Conservation (phyloP, 1,140 invertebrate species). For the Drosophila yakuba region DNA sequence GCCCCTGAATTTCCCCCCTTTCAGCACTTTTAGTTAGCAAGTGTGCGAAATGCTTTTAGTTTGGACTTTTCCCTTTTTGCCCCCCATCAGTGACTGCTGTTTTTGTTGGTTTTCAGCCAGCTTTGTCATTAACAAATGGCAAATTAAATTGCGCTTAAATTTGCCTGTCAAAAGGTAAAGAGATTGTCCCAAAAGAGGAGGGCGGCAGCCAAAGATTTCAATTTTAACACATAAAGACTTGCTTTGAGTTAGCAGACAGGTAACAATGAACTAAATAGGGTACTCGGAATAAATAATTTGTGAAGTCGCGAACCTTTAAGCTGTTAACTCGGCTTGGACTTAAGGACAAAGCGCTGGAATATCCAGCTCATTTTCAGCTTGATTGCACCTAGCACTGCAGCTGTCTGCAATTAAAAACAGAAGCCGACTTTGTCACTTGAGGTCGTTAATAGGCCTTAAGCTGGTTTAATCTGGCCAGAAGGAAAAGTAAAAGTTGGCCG, state of each 20-base stretch:
- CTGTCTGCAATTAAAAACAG: slow-evolving; percentile 43
- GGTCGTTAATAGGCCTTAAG: slow-evolving; percentile 40
- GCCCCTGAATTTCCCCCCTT: neutral
- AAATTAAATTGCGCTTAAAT: slow-evolving; percentile 79
- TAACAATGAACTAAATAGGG: no score
- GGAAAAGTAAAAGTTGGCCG: slow-evolving; percentile 36
- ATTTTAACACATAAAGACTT: no score
- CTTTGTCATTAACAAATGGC: slow-evolving; percentile 74
- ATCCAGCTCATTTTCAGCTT: slow-evolving; percentile 29
- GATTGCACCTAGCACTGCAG: slow-evolving; percentile 37
- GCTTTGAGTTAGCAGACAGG: no score
- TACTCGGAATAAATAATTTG: no score
- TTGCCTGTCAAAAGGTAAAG: slow-evolving; percentile 28
- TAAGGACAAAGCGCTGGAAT: slow-evolving; percentile 10
- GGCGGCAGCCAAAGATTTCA: neutral
- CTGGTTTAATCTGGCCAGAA: slow-evolving; percentile 38
- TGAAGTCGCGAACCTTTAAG: neutral
- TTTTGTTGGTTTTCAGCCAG: slow-evolving; percentile 43
- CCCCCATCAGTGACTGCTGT: slow-evolving; percentile 6
- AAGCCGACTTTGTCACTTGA: slow-evolving; percentile 34
- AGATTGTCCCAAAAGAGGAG: neutral
- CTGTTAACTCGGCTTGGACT: slow-evolving; percentile 6
- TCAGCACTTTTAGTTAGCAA: slow-evolving; percentile 38
- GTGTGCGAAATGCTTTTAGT: slow-evolving; percentile 44
- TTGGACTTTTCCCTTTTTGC: slow-evolving; percentile 7